These are phyloP conservation scores for Germaria angustata DNA, from an alignment of 2,888 invertebrate genomes.

Conservation along the genomic window DNA sequence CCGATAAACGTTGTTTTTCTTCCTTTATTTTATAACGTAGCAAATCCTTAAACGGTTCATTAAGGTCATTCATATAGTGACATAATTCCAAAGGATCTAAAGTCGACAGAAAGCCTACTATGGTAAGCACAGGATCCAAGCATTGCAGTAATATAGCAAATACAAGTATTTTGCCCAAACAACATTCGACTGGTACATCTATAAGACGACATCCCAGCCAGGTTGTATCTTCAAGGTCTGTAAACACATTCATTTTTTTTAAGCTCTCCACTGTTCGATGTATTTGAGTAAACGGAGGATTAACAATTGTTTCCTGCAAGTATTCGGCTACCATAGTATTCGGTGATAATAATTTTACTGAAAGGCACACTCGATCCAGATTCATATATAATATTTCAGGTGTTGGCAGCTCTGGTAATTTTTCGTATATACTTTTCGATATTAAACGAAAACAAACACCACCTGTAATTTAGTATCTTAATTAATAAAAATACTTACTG, in stretches of 20 bases:
- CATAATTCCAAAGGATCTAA: constrained; percentile 88
- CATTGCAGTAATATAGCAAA: constrained; percentile 94
- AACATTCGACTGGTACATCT: constrained; percentile 94
- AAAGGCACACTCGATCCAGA: constrained; percentile 90
- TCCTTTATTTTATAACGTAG: constrained; percentile 74
- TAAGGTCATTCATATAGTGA: constrained; percentile 73
- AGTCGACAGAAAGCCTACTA: constrained; percentile 89
- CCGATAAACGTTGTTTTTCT: constrained; percentile 83
- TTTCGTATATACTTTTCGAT: constrained; percentile 81
- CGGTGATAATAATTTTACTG: constrained; percentile 88
- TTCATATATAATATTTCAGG: constrained; percentile 92
- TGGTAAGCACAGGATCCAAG: constrained; percentile 94
- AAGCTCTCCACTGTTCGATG: constrained; percentile 85
- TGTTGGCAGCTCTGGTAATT: constrained; percentile 85
- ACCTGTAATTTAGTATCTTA: constrained; percentile 34
- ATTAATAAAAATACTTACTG: neutral
- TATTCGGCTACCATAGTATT: constrained; percentile 91
- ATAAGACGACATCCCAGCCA: constrained; percentile 88
- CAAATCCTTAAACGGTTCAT: constrained; percentile 73
- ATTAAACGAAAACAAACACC: constrained; percentile 91
- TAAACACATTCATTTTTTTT: constrained; percentile 91
- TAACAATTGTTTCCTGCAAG: constrained; percentile 89
- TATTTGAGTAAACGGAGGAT: constrained; percentile 88
- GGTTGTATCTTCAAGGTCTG: constrained; percentile 91
- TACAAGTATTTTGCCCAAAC: constrained; percentile 93